These are phyloP conservation scores for Leptinotarsa undecemlineata DNA, from an alignment of 1,140 invertebrate species.

Conservation along the genomic window DNA sequence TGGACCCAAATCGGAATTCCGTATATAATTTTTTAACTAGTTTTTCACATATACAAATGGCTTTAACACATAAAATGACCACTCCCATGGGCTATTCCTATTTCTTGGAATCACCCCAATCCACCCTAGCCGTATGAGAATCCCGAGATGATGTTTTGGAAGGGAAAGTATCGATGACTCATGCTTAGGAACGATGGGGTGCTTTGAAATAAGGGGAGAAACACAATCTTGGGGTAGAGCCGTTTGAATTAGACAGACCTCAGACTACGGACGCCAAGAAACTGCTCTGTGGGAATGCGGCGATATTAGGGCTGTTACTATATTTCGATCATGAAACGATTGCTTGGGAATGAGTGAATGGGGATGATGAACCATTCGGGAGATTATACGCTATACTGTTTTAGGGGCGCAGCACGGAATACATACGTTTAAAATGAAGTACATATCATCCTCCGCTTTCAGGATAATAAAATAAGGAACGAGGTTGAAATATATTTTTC, in stretches of 20 bases:
- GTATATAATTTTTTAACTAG: too few species aligned
- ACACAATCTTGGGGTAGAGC: background rate
- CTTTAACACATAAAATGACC: too few species aligned
- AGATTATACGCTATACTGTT: too few species aligned
- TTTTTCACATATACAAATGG: too few species aligned
- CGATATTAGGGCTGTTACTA: background rate
- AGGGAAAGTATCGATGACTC: slow-evolving; percentile 5
- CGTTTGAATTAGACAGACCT: background rate
- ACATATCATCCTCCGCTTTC: too few species aligned
- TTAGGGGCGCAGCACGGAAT: too few species aligned
- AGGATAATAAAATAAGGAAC: too few species aligned
- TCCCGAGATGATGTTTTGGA: background rate
- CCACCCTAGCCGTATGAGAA: background rate
- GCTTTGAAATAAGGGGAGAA: background rate
- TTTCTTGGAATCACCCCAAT: background rate
- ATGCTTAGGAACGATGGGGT: background rate
- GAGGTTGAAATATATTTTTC: too few species aligned
- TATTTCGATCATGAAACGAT: background rate
- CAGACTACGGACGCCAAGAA: background rate
- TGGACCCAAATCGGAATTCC: too few species aligned
- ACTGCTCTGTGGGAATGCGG: background rate
- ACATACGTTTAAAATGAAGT: too few species aligned
- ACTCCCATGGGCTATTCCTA: too few species aligned
- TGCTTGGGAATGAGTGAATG: background rate
- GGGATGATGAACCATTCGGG: background rate